These are phyloP conservation scores for Thumatha senex DNA, from an alignment of 2,888 invertebrate species.

Conservation along the genomic window DNA sequence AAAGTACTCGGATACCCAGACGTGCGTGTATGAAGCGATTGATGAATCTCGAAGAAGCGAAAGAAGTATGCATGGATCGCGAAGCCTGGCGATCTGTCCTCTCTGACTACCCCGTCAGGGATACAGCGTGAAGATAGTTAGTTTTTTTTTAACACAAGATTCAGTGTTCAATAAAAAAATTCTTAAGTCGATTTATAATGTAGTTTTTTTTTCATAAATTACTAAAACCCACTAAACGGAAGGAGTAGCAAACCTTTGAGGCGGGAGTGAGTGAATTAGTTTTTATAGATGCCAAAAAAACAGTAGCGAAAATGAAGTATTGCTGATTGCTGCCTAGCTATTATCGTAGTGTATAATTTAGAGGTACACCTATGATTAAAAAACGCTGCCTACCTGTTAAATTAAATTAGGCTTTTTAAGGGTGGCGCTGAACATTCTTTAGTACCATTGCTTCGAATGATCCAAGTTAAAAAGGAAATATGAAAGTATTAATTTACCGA, in stretches of 20 bases:
- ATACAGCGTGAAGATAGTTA: too few relatives aligned
- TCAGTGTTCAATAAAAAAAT: neutral
- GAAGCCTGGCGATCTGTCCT: too few relatives aligned
- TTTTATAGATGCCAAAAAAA: slow-evolving; percentile 66
- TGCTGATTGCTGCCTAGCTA: slow-evolving; percentile 79
- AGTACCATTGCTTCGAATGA: slow-evolving; percentile 54
- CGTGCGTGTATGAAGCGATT: too few relatives aligned
- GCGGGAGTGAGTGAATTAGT: slow-evolving; percentile 43
- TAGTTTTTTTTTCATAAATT: neutral
- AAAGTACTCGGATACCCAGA: too few relatives aligned
- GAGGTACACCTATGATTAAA: slow-evolving; percentile 79
- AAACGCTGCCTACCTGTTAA: slow-evolving; percentile 81
- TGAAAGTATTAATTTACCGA: slow-evolving; percentile 69
- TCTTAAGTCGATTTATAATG: neutral
- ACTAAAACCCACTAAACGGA: slow-evolving; percentile 38
- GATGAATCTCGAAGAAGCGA: too few relatives aligned
- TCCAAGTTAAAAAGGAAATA: slow-evolving; percentile 59
- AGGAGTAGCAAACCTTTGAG: slow-evolving; percentile 45
- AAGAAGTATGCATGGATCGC: too few relatives aligned
- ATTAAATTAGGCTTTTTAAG: slow-evolving; percentile 83
- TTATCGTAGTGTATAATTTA: slow-evolving; percentile 78
- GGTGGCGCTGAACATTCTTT: slow-evolving; percentile 69
- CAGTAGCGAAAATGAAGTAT: slow-evolving; percentile 81
- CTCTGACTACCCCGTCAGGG: too few relatives aligned
- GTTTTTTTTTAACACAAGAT: too few relatives aligned